Conservation (phyloP, 2,113 vertebrate species). For the Gambusia affinis region DNA sequence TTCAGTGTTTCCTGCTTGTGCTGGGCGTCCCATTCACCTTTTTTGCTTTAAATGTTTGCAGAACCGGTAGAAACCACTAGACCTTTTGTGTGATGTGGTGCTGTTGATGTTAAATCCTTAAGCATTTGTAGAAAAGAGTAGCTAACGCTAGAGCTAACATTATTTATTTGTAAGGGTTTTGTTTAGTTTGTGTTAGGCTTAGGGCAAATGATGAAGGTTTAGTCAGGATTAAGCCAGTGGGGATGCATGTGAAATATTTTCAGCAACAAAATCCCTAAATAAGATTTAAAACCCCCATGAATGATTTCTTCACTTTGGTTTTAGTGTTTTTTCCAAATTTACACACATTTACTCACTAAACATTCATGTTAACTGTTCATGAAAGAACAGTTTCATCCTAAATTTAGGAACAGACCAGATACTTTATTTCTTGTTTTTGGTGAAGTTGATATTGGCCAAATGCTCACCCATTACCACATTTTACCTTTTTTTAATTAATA, state of each 20-base stretch:
- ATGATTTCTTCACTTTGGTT: neutral
- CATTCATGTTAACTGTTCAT: neutral
- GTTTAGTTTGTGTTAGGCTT: conserved; percentile 10
- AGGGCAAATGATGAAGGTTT: neutral
- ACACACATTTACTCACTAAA: neutral
- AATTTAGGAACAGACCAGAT: neutral
- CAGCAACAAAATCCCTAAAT: neutral
- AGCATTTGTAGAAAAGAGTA: neutral
- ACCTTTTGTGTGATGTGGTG: conserved; percentile 40
- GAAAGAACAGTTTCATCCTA: neutral
- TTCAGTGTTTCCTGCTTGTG: conserved; percentile 74
- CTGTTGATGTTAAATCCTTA: conserved; percentile 2
- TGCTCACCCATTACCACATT: neutral
- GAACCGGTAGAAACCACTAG: conserved; percentile 15
- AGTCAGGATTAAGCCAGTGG: conserved; percentile 17
- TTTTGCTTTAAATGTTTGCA: conserved; percentile 51
- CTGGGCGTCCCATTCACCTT: conserved; percentile 74
- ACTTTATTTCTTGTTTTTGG: neutral
- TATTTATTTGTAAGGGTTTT: conserved; percentile 11
- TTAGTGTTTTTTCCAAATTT: neutral
- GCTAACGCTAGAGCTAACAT: neutral
- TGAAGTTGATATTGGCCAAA: neutral
- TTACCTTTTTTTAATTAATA: neutral
- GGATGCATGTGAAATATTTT: conserved; percentile 27
- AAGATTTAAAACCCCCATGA: neutral